Evolutionary conservation across 2,888 invertebrate genomes (phyloP).

Genomic region (Tuberolachnus salignus): DNA sequence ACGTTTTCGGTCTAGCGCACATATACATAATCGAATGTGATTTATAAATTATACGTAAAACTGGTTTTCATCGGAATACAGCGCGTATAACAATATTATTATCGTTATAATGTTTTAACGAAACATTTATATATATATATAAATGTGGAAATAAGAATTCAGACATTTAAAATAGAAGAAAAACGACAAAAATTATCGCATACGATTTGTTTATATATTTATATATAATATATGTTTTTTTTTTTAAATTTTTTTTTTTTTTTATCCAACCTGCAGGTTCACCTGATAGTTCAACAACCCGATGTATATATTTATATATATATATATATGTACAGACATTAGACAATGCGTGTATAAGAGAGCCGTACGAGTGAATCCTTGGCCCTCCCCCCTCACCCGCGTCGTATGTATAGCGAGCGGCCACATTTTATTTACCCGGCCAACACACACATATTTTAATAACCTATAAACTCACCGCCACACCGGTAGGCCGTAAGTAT

Average conservation of each 20-base stretch:
- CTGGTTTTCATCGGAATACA: too few species aligned
- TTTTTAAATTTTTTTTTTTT: background rate
- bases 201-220: conserved; percentile 20
- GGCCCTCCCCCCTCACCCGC: conserved; percentile 11
- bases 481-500: background rate
- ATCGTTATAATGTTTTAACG: too few species aligned
- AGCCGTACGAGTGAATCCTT: conserved; percentile 17
- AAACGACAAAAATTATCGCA: conserved; percentile 15
- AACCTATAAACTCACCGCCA: background rate
- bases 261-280: conserved; percentile 9
- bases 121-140: too few species aligned
- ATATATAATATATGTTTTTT: background rate
- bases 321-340: background rate
- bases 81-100: too few species aligned
- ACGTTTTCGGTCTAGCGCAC: too few species aligned
- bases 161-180: background rate
- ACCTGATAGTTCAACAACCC: conserved; percentile 44
- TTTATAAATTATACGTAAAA: too few species aligned
- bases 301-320: background rate
- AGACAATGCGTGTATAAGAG: conserved; percentile 17
- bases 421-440: conserved; percentile 47
- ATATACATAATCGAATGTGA: too few species aligned
- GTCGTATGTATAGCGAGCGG: background rate
- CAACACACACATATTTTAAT: conserved; percentile 40
- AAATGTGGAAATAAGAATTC: too few species aligned